phyloP scores from a whole-genome alignment of 2,797 vertebrate genomes.

The Squalus acanthias region DNA sequence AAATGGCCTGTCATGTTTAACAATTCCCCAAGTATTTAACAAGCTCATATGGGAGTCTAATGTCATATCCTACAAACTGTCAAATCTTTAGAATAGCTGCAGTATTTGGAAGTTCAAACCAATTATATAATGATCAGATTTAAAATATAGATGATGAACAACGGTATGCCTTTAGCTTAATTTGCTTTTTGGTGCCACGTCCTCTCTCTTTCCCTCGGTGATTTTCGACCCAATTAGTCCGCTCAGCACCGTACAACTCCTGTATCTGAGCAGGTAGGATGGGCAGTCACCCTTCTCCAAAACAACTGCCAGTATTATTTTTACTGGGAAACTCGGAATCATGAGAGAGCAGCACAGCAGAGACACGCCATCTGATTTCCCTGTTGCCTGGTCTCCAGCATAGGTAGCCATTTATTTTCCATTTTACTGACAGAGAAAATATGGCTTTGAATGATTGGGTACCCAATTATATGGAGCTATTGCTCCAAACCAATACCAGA shows the following conservation, averaged over 20 bases:
- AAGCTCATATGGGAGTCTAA: background rate
- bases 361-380: background rate
- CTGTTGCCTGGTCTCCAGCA: conserved; percentile 31
- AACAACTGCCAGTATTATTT: background rate
- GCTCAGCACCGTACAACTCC: background rate
- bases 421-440: rapidly evolving
- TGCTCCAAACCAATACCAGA: background rate
- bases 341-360: background rate
- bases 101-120: background rate
- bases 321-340: background rate
- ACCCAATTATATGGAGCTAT: background rate
- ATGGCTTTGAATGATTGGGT: background rate
- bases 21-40: background rate
- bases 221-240: background rate
- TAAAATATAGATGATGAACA: background rate
- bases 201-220: background rate
- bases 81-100: background rate
- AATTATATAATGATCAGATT: background rate
- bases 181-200: background rate
- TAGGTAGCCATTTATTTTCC: conserved; percentile 39
- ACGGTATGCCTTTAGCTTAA: no score
- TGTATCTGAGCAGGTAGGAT: background rate
- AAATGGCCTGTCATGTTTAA: background rate
- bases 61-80: background rate
- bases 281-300: background rate